Evolutionary conservation across 2,113 vertebrate species (phyloP).

Genomic region (Puntigrus tetrazona): DNA sequence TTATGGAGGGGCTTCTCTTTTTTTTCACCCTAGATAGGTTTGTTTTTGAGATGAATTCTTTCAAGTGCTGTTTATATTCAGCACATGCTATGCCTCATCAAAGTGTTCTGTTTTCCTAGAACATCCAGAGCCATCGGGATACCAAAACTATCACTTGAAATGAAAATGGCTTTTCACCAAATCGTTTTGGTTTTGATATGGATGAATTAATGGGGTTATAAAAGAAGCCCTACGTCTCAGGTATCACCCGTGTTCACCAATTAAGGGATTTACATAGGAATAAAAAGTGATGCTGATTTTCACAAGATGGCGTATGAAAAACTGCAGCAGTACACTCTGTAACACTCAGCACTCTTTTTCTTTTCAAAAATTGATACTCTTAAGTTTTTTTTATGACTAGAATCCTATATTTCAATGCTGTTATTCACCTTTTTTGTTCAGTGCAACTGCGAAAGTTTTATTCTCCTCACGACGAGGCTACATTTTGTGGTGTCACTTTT

Average conservation of each 20-base stretch:
- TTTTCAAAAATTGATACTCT: too few species aligned
- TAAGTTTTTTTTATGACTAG: too few species aligned
- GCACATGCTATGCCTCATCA: slow-evolving; percentile 1
- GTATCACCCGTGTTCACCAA: too few species aligned
- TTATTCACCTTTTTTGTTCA: too few species aligned
- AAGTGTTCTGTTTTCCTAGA: neutral
- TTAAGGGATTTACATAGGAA: neutral
- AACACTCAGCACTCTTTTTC: too few species aligned
- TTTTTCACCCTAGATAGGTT: slow-evolving; percentile 20
- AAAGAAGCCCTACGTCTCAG: neutral
- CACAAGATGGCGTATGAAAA: too few species aligned
- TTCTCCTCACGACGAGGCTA: neutral
- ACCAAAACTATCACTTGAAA: neutral
- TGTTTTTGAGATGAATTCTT: slow-evolving; percentile 19
- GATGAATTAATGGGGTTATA: neutral
- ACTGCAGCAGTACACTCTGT: too few species aligned
- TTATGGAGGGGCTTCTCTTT: slow-evolving; percentile 34
- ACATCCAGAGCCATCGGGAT: neutral
- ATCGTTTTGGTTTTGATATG: neutral
- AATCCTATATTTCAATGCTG: too few species aligned
- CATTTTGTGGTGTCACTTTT: too few species aligned
- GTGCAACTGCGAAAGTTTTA: too few species aligned
- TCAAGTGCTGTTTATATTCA: neutral
- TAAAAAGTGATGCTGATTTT: neutral
- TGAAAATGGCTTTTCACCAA: neutral